Evolutionary conservation across 1,140 invertebrate genomes (phyloP).

Genomic region (Drosophila bocqueti): DNA sequence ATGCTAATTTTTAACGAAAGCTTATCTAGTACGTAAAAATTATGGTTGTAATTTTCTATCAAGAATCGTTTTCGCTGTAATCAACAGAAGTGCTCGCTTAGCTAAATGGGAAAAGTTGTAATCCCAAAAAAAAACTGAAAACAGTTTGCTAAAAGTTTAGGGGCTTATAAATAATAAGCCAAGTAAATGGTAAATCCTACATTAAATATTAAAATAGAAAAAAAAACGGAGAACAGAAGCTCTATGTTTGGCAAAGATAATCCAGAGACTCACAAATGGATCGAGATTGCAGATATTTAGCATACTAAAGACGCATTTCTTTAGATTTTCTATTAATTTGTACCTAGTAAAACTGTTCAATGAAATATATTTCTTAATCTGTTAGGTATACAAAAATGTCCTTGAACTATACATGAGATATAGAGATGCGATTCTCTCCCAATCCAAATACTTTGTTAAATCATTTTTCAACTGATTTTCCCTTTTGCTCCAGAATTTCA

Average conservation of each 20-base stretch:
- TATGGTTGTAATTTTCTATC: constrained; percentile 11
- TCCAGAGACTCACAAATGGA: background rate
- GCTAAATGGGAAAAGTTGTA: constrained; percentile 5
- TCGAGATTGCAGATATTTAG: no score
- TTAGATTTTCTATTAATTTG: background rate
- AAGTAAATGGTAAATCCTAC: background rate
- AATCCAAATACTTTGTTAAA: constrained; percentile 1
- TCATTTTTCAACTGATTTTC: background rate
- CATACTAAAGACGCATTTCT: background rate
- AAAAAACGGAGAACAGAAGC: background rate
- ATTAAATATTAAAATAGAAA: background rate
- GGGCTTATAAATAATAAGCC: constrained; percentile 5
- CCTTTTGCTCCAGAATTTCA: constrained; percentile 3
- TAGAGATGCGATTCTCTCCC: background rate
- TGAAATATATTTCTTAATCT: no score
- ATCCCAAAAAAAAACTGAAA: background rate
- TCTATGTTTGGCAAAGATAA: background rate
- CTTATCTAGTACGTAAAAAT: background rate
- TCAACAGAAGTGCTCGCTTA: constrained; percentile 10
- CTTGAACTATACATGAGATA: background rate
- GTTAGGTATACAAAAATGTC: background rate
- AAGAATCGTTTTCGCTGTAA: constrained; percentile 20
- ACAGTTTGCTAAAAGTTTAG: background rate
- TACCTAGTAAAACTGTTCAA: no score
- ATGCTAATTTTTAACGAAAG: constrained; percentile 17